Conservation (phyloP, 2,113 vertebrate genomes). For the Fulmarus glacialis region DNA sequence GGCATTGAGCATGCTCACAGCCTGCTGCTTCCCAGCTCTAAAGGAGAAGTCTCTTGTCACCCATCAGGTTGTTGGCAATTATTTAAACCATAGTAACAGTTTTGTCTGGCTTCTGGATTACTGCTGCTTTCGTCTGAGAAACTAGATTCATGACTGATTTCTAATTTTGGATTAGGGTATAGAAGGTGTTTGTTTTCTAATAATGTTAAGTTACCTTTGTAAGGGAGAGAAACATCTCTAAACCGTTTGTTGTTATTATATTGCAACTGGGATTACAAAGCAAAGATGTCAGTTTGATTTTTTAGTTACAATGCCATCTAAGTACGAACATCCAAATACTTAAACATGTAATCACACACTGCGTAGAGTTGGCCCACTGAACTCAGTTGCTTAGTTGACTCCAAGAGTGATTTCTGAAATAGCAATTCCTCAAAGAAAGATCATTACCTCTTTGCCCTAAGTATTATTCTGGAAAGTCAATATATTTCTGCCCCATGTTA, state of each 20-base stretch:
- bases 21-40: neutral
- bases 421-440: neutral
- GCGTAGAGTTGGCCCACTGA: fast-evolving
- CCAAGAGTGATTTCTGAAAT: neutral
- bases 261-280: neutral
- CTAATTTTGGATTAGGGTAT: neutral
- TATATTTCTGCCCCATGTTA: neutral
- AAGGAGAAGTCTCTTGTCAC: slow-evolving; percentile 12
- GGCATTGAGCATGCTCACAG: slow-evolving; percentile 39
- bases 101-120: neutral
- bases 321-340: neutral
- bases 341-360: neutral
- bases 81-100: neutral
- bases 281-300: neutral
- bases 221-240: neutral
- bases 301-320: neutral
- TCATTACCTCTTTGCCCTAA: neutral
- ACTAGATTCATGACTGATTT: neutral
- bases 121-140: neutral
- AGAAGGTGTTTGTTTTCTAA: neutral
- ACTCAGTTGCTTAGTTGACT: neutral
- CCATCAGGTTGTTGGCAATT: neutral
- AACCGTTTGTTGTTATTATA: neutral
- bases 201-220: neutral
- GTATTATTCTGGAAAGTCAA: neutral